Conservation (phyloP, 1,140 invertebrate genomes). For the Drosophila funebris region DNA sequence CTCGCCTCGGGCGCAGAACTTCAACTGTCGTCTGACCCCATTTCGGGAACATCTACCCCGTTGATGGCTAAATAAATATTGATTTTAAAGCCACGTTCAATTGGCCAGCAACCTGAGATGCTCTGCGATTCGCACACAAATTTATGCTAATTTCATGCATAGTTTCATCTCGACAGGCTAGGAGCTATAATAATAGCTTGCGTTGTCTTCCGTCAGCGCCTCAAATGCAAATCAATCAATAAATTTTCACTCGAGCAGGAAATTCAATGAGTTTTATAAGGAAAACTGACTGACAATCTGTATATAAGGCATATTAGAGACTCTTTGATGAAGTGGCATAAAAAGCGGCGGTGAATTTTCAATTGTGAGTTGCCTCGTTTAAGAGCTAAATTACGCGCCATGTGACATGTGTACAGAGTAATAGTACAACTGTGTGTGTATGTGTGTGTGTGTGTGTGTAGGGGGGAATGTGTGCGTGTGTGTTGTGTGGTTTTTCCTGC, state of each 20-base stretch:
- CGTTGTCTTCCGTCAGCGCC: conserved; percentile 59
- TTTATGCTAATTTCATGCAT: conserved; percentile 73
- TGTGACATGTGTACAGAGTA: conserved; percentile 3
- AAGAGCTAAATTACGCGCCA: conserved; percentile 44
- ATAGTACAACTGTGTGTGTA: conserved; percentile 3
- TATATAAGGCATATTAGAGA: conserved; percentile 27
- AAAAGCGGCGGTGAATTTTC: conserved; percentile 34
- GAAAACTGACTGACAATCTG: conserved; percentile 10
- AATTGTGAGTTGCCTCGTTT: conserved; percentile 36
- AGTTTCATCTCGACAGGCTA: conserved; percentile 31
- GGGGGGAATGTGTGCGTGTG: conserved; percentile 11
- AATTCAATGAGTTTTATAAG: conserved; percentile 49
- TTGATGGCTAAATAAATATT: conserved; percentile 49
- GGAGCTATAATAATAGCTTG: conserved; percentile 53
- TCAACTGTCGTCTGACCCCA: conserved; percentile 55
- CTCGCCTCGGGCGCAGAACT: conserved; percentile 13
- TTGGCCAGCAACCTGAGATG: conserved; percentile 12
- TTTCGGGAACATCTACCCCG: conserved; percentile 10
- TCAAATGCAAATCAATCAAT: conserved; percentile 70
- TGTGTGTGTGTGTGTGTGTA: conserved; percentile 33
- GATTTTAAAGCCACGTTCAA: conserved; percentile 23
- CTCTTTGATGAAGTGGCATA: conserved; percentile 51
- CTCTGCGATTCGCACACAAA: conserved; percentile 25
- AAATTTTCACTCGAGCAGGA: conserved; percentile 55
- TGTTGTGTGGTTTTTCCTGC: conserved; percentile 72